These are phyloP conservation scores for Schizaphis graminum DNA, from an alignment of 2,888 invertebrate species.

Conservation along the genomic window DNA sequence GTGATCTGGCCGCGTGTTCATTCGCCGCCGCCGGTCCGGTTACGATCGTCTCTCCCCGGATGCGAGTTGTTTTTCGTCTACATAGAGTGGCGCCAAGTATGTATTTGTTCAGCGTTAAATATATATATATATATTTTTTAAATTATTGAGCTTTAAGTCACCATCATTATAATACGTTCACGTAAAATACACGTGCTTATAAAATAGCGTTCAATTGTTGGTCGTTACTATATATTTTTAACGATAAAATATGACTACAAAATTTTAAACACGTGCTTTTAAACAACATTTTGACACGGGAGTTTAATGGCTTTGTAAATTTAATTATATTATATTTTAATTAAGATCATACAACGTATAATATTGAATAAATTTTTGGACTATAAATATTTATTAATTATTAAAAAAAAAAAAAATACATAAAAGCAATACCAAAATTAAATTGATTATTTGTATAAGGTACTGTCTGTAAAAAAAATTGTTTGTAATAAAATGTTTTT, in stretches of 20 bases:
- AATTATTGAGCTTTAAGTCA: neutral
- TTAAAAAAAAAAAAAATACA: neutral
- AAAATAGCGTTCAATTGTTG: neutral
- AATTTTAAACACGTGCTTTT: neutral
- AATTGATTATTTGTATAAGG: neutral
- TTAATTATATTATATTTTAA: neutral
- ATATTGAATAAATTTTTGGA: neutral
- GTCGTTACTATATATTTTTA: neutral
- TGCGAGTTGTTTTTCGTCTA: neutral
- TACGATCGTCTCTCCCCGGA: neutral
- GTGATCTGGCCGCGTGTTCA: constrained; percentile 58
- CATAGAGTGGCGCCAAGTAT: neutral
- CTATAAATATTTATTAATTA: neutral
- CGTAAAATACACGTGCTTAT: no score
- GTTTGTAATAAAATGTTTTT: neutral
- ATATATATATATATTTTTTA: neutral
- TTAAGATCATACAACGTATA: neutral
- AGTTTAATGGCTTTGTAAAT: neutral
- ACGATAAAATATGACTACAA: neutral
- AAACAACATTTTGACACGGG: neutral
- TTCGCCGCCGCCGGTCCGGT: constrained; percentile 16
- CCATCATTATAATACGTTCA: no score
- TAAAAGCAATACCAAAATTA: neutral
- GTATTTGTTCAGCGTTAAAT: neutral
- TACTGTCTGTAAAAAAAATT: neutral